Conservation (phyloP, 2,888 invertebrate genomes). For the Agriopis leucophaearia region DNA sequence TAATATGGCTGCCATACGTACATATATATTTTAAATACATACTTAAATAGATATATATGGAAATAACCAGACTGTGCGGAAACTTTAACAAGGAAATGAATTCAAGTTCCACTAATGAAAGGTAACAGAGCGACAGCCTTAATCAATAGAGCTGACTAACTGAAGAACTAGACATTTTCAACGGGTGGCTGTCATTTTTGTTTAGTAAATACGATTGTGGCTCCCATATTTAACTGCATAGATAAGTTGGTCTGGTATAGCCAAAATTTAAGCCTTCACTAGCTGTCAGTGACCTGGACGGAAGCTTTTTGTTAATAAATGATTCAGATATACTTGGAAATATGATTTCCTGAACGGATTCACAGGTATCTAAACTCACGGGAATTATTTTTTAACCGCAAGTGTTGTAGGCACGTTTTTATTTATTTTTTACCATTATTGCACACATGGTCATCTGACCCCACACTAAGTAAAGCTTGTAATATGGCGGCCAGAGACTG, state of each 20-base stretch:
- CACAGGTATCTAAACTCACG: neutral
- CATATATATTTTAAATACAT: too few relatives aligned
- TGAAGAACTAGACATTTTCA: neutral
- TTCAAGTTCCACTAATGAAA: slow-evolving; percentile 13
- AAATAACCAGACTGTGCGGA: neutral
- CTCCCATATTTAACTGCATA: neutral
- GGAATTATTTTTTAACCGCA: neutral
- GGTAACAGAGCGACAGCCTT: neutral
- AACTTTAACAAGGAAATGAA: slow-evolving; percentile 3
- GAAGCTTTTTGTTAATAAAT: slow-evolving; percentile 12
- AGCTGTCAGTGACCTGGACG: slow-evolving; percentile 17
- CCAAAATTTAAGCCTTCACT: neutral
- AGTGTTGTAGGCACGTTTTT: neutral
- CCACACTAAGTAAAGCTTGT: too few relatives aligned
- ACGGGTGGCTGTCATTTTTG: neutral
- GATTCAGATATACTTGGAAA: slow-evolving; percentile 20
- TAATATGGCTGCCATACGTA: too few relatives aligned
- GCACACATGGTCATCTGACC: too few relatives aligned
- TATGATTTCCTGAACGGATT: slow-evolving; percentile 6
- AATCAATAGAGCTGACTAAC: neutral
- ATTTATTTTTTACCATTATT: too few relatives aligned
- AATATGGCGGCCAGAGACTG: too few relatives aligned
- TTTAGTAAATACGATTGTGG: neutral
- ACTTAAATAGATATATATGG: too few relatives aligned
- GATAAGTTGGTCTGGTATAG: neutral